A percentile compares a stretch with the other conserved stretches of the same genome.
Conservation (phyloP, 2,113 vertebrate genomes). For the Dicerorhinus sumatrensis region DNA sequence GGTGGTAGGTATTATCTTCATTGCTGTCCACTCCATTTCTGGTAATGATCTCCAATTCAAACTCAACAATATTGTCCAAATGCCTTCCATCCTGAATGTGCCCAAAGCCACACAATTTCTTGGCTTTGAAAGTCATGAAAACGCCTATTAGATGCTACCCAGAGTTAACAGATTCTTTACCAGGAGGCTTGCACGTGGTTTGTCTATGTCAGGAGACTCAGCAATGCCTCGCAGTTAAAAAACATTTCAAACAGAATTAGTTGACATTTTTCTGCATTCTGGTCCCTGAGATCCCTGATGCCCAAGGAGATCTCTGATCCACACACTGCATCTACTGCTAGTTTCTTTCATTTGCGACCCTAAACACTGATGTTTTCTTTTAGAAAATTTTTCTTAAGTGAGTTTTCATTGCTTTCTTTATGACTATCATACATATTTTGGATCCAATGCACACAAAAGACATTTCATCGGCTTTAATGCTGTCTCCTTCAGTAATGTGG, state of each 20-base stretch:
- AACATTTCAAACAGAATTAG: neutral
- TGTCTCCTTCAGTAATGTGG: conserved; percentile 1
- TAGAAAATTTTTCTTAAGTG: neutral
- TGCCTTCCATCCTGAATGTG: neutral
- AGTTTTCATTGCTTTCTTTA: conserved; percentile 13
- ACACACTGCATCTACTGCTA: neutral
- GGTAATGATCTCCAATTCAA: neutral
- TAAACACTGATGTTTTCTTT: conserved; percentile 9
- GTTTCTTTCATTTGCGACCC: conserved; percentile 29
- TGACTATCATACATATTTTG: neutral
- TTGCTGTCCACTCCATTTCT: conserved; percentile 1
- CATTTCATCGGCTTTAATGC: conserved; percentile 62
- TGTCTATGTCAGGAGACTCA: neutral
- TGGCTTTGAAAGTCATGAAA: conserved; percentile 47
- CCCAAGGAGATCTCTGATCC: neutral
- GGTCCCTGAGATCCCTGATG: neutral
- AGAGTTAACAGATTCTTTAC: neutral
- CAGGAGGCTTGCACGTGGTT: neutral
- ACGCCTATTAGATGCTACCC: neutral
- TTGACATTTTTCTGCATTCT: neutral
- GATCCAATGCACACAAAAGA: neutral
- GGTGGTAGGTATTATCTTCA: neutral
- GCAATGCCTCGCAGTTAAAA: neutral
- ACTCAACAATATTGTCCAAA: neutral
- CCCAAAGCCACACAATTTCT: neutral